phyloP scores from a whole-genome alignment of 1,140 invertebrate genomes.

The Copidosoma floridanum region DNA sequence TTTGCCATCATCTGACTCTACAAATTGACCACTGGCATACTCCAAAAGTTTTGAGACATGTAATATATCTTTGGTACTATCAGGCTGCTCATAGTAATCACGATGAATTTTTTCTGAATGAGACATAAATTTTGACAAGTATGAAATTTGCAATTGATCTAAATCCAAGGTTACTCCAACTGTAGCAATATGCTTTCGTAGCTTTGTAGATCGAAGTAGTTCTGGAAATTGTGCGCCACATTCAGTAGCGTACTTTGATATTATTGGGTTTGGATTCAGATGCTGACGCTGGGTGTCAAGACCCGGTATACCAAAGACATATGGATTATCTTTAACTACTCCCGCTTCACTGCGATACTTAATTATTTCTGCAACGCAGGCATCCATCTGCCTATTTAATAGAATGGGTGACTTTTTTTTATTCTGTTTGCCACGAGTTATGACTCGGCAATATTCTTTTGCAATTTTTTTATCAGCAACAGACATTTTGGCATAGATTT shows the following conservation, averaged over 20 bases:
- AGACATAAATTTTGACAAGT: conserved; percentile 27
- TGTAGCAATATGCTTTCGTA: conserved; percentile 31
- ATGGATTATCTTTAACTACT: neutral
- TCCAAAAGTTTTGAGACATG: neutral
- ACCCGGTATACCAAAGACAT: conserved; percentile 18
- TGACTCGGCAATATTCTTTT: neutral
- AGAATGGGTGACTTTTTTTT: neutral
- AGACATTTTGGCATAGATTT: neutral
- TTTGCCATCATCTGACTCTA: too few species aligned
- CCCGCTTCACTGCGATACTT: neutral
- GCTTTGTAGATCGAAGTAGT: conserved; percentile 10
- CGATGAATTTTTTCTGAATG: conserved; percentile 15
- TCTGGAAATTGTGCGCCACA: conserved; percentile 1
- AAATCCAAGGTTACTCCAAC: conserved; percentile 13
- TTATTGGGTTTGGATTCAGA: neutral
- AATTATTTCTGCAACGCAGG: neutral
- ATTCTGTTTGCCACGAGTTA: neutral
- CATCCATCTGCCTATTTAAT: neutral
- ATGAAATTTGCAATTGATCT: conserved; percentile 6
- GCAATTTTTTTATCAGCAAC: neutral
- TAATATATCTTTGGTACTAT: neutral
- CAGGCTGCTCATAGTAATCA: conserved; percentile 20
- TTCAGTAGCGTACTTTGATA: neutral
- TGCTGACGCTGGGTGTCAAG: neutral
- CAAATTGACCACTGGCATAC: neutral